Conservation (phyloP, 2,113 vertebrate species). For the Elgaria multicarinata region DNA sequence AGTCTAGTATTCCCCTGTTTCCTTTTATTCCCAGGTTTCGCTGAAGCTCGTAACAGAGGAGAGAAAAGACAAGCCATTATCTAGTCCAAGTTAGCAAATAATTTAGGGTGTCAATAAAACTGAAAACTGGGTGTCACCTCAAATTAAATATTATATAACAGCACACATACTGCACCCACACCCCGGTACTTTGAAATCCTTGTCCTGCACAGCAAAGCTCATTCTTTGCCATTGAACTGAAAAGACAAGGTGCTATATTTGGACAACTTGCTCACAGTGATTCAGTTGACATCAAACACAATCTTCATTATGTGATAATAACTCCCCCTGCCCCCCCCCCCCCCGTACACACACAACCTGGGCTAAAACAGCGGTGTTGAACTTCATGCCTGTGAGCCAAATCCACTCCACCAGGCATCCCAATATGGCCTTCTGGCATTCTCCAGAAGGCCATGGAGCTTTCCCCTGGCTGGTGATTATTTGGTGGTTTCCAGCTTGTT, state of each 20-base stretch:
- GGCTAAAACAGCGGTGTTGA: no score
- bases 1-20: neutral
- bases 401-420: no score
- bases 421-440: no score
- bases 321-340: no score
- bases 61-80: neutral
- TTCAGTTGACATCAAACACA: neutral
- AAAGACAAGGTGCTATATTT: neutral
- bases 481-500: no score
- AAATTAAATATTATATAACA: constrained; percentile 15
- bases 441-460: no score
- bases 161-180: no score
- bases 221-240: neutral
- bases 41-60: neutral
- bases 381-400: no score
- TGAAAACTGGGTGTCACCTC: neutral
- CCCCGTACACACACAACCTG: no score
- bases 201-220: neutral
- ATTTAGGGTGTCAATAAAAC: neutral
- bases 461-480: no score
- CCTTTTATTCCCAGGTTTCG: neutral
- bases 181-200: neutral
- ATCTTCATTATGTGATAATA: no score
- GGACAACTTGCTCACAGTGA: neutral
- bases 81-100: neutral